Base-by-base conservation (phyloP, 1,140 invertebrate genomes). In the Neodiprion virginianus region DNA sequence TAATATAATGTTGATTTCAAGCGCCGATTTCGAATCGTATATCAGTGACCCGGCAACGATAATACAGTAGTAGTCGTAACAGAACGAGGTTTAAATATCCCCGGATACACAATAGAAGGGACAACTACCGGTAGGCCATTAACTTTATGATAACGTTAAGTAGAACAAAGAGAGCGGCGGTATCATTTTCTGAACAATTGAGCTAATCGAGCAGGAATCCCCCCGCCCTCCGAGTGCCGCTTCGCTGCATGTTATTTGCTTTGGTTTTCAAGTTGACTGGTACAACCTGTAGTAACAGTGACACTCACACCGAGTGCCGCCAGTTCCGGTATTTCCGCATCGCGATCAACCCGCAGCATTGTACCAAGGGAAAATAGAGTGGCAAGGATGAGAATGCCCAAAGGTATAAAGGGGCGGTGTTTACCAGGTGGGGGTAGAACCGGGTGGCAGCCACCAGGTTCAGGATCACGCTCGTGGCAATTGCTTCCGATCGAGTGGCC, bases 101-200 rank as follows among this genome's bases (percentile, higher is more conserved):
- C 28, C 28, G 28, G 28, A 40, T 61, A 61, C 53, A 61, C 53
- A 61, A 61, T 61, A 61, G 53, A 17, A 61, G 53, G n/a, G 53
- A 61, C 28, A 40, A 40, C 53, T 61, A 61, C 53, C n/a, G 53
- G 53, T 61, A 14, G 67, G 9, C 40, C 70, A 74, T 69, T 70
- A 61, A 70, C n/a, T 69, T 82, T 82, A 79, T 73, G 75, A 76
- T 79, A 82, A 78, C 74, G 77, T 78, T 80, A 79, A 82, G 74
- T 79, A 79, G 75, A 61, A 77, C 71, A 76, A 79, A 80, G 76
- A 80, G 78, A 80, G 80, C 80, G 28, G n/a, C 53, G 53, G 76
- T 82, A 83, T 83, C 76, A 80, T 83, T 83, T 84, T 84, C 81
- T 80, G 77, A 82, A 80, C 81, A 79, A 84, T 84, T 84, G 80